These are phyloP conservation scores for Anthopleura xanthogrammica DNA, from an alignment of 92 coral and sea anemone species.

Conservation along the genomic window DNA sequence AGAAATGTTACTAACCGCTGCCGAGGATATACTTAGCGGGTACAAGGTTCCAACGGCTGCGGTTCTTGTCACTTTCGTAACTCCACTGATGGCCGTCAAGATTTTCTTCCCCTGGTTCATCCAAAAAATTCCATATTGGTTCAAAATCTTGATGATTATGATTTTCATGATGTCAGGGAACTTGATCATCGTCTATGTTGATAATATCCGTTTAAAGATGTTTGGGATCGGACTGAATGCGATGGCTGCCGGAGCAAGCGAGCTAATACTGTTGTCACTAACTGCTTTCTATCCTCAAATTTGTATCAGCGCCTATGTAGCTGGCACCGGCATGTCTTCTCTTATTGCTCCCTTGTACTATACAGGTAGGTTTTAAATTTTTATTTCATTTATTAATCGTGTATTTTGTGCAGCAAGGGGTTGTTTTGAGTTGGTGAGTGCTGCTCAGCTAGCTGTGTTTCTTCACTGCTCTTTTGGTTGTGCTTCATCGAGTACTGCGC, in stretches of 20 bases:
- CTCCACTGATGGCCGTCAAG: slow-evolving; percentile 66
- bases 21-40: slow-evolving; percentile 84
- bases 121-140: slow-evolving; percentile 57
- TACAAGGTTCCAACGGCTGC: slow-evolving; percentile 64
- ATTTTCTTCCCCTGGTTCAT: slow-evolving; percentile 74
- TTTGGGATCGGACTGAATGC: slow-evolving; percentile 80
- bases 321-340: slow-evolving; percentile 85
- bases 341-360: slow-evolving; percentile 76
- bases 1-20: slow-evolving; percentile 80
- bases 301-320: slow-evolving; percentile 77
- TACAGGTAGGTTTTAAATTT: slow-evolving; percentile 47
- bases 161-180: slow-evolving; percentile 60
- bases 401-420: neutral
- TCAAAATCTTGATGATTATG: slow-evolving; percentile 48
- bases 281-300: slow-evolving; percentile 83
- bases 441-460: neutral
- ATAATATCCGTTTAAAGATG: slow-evolving; percentile 42
- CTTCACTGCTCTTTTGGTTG: neutral
- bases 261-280: slow-evolving; percentile 59
- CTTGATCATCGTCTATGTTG: slow-evolving; percentile 42
- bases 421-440: neutral
- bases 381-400: neutral
- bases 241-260: slow-evolving; percentile 69
- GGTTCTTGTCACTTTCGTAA: slow-evolving; percentile 62
- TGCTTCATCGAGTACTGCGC: neutral